Conservation (phyloP, 2,797 vertebrate genomes). For the Pangasius larnaudii region DNA sequence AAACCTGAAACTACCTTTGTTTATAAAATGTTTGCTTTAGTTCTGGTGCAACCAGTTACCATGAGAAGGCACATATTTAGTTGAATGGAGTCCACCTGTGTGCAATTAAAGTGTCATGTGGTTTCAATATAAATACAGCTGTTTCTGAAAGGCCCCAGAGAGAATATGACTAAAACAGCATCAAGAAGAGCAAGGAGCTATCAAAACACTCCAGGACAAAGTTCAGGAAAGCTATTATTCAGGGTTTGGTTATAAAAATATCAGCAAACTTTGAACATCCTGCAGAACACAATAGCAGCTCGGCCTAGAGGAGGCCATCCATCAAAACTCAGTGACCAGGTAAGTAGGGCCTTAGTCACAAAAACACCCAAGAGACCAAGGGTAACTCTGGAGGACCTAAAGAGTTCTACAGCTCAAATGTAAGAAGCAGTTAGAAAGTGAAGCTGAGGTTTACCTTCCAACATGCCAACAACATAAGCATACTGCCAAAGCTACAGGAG, state of each 20-base stretch:
- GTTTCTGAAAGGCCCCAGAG: not conserved
- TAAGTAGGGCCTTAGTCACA: not conserved
- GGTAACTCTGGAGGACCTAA: not conserved
- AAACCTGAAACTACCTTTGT: conserved; percentile 3
- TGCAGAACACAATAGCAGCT: not conserved
- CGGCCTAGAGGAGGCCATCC: not conserved
- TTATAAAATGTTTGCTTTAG: not conserved
- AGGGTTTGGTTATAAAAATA: not conserved
- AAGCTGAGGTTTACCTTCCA: not conserved
- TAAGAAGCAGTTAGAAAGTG: not conserved
- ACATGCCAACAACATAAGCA: not conserved
- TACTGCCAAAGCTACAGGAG: not conserved
- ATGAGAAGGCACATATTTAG: not conserved
- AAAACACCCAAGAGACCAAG: not conserved
- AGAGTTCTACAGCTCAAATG: too few species aligned
- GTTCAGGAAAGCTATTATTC: not conserved
- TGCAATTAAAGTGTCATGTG: not conserved
- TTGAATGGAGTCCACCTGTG: not conserved
- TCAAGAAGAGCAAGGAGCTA: too few species aligned
- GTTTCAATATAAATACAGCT: not conserved
- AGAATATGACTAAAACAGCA: not conserved
- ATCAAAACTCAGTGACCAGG: not conserved
- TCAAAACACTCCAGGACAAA: not conserved
- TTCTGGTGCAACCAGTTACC: not conserved
- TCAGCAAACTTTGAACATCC: not conserved